Evolutionary conservation across 53 echinoderm and acorn worm genomes (phyloP).

Genomic region (Echinometra lucunter): DNA sequence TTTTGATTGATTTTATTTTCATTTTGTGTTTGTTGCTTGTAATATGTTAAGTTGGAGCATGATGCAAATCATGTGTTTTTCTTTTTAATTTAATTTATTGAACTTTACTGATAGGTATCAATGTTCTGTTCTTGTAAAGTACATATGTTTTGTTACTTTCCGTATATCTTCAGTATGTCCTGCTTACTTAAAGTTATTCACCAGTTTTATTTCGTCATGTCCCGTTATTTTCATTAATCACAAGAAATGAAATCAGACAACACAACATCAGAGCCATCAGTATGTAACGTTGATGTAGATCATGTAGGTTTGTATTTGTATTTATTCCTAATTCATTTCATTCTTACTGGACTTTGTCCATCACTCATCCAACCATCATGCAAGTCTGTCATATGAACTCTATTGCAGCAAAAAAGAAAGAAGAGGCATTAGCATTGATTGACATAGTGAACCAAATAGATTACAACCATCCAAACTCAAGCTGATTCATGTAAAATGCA

Average conservation of each 20-base stretch:
- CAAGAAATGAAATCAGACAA: neutral
- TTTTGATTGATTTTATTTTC: neutral
- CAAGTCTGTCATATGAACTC: no score
- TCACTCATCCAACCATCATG: neutral
- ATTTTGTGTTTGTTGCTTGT: neutral
- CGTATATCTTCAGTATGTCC: neutral
- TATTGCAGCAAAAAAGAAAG: neutral
- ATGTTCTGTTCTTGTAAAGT: neutral
- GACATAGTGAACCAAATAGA: neutral
- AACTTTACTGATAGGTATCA: no score
- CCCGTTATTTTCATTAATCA: neutral
- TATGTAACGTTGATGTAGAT: constrained; percentile 23
- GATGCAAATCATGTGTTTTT: no score
- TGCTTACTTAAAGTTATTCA: neutral
- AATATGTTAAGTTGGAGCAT: neutral
- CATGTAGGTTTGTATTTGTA: constrained; percentile 13
- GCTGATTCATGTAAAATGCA: neutral
- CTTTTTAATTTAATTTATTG: no score
- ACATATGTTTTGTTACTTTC: no score
- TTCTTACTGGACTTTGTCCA: no score
- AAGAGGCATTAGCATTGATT: neutral
- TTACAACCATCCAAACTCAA: neutral
- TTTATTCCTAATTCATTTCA: neutral
- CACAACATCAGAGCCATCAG: neutral
- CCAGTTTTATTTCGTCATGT: neutral